Base-by-base conservation (phyloP, 2,113 vertebrate genomes). In the Uria aalge region DNA sequence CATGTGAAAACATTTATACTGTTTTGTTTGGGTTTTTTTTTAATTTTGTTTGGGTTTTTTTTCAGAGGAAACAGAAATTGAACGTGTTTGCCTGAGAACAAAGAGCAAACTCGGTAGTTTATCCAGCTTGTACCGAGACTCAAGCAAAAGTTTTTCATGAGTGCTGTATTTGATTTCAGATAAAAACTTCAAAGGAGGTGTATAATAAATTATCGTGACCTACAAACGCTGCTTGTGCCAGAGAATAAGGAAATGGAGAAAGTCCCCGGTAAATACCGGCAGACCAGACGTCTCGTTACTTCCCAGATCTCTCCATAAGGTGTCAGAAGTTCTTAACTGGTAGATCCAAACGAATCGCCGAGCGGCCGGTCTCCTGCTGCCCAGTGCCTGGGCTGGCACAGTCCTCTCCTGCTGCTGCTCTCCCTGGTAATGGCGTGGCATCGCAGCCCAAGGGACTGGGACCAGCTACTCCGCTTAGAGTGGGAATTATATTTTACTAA, bases 341-440 rank as follows among this genome's bases (percentile, higher is more conserved):
- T 21, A n/a, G 43, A 67, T 18, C 47, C 68, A 5, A 53, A 34
- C 6, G 4, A 2, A 78, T 6, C 7, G 1, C 22, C 2, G 20
- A 14, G 11, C 32, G 16, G 52, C 11, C 21, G 1, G 6, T 2
- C 32, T 57, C 29, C 55, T 6, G 66, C 21, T 43, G 8, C 73
- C 6, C 1, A 30, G 47, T 1, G 13, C 40, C 71, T 2, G 53
- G 2, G 17, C 34, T 11, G 55, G 32, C 27, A 8, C 48, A 5
- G 4, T 4, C 6, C 34, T 14, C 21, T 5, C 24, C 16, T 16
- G 21, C 4, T 17, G 48, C 9, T 2, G 30, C 9, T 47, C n/a
- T 6, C 43, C 34, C 66, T 3, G 4, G 1, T 9, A 8, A 2
- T 23, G 7, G 8, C 1, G 15, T 23, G 1, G 6, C 8, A 8